Evolutionary conservation across 2,888 invertebrate genomes (phyloP).

Genomic region (Rhimphoctona megacephalus): DNA sequence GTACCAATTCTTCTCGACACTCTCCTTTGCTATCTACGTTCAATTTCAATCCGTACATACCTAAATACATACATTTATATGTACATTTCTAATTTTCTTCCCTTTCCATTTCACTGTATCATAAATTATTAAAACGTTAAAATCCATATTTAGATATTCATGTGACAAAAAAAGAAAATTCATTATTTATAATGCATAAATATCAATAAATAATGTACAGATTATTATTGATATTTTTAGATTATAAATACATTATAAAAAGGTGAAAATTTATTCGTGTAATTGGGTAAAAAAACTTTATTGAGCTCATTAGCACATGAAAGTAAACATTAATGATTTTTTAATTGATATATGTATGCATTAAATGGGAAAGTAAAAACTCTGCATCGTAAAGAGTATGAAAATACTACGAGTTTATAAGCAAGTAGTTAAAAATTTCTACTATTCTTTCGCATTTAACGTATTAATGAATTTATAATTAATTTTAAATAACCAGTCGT

Average conservation of each 20-base stretch:
- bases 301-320: background rate
- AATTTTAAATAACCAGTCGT: no score
- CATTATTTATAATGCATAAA: background rate
- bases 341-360: background rate
- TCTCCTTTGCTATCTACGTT: constrained; percentile 11
- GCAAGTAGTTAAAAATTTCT: no score
- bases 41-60: background rate
- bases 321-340: background rate
- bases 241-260: background rate
- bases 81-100: background rate
- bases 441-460: no score
- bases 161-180: background rate
- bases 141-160: background rate
- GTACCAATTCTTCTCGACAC: constrained; percentile 70
- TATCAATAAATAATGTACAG: background rate
- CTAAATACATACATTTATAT: background rate
- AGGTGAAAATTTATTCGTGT: background rate
- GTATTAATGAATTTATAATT: no score
- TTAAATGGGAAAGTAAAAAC: no score
- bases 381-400: no score
- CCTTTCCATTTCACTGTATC: background rate
- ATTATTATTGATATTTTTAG: no score
- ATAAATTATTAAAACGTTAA: background rate
- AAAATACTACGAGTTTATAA: no score
- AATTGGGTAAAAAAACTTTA: background rate